phyloP scores from a whole-genome alignment of 2,888 invertebrate genomes.

The Chloromyia formosa region DNA sequence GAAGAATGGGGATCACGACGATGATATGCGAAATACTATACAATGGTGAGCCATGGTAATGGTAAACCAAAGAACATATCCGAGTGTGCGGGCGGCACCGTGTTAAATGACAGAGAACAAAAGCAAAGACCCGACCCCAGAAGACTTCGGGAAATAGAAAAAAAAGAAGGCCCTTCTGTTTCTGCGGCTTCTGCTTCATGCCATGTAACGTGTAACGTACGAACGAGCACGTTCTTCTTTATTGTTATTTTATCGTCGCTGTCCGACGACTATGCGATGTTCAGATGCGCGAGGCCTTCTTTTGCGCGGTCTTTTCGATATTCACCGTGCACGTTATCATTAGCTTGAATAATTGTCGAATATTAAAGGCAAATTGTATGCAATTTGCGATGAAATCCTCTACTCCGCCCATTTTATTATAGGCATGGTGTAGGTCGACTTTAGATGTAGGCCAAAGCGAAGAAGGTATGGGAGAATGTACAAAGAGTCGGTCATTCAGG shows the following conservation, averaged over 20 bases:
- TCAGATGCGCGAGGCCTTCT: neutral
- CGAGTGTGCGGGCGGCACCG: slow-evolving; percentile 25
- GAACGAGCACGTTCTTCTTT: slow-evolving; percentile 11
- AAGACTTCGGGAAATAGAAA: too few species aligned
- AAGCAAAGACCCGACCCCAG: neutral
- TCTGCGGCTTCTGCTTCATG: too few species aligned
- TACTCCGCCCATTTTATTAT: slow-evolving; percentile 22
- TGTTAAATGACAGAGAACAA: slow-evolving; percentile 21
- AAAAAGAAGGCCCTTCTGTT: too few species aligned
- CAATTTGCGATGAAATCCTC: slow-evolving; percentile 37
- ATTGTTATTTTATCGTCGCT: slow-evolving; percentile 6
- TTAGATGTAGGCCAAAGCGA: too few species aligned
- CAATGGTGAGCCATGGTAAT: too few species aligned
- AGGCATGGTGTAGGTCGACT: neutral
- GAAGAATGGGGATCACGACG: neutral
- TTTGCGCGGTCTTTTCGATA: neutral
- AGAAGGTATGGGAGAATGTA: too few species aligned
- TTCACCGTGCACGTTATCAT: slow-evolving; percentile 35
- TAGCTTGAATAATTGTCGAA: slow-evolving; percentile 39
- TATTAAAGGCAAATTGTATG: slow-evolving; percentile 40
- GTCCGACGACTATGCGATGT: too few species aligned
- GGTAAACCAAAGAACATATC: neutral
- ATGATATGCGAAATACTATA: too few species aligned
- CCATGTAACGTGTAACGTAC: neutral
- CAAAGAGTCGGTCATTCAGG: too few species aligned